These are phyloP conservation scores for Sphecodes monilicornis DNA, from an alignment of 2,888 invertebrate genomes.

Conservation along the genomic window DNA sequence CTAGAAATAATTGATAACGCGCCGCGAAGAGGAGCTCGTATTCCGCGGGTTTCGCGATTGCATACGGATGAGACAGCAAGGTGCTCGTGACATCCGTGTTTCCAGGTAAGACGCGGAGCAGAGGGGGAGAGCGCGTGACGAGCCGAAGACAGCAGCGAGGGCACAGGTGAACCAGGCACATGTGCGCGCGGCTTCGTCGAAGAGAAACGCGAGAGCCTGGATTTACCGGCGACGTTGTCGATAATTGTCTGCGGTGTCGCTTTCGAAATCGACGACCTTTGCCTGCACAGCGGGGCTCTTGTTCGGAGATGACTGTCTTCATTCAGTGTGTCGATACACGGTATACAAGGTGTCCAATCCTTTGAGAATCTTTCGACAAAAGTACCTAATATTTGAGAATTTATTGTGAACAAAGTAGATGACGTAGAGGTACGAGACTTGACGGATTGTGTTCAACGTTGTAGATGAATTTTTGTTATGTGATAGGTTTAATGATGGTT, in stretches of 20 bases:
- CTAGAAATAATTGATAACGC: conserved; percentile 14
- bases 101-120: not conserved
- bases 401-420: not conserved
- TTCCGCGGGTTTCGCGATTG: not conserved
- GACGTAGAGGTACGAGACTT: too few species aligned
- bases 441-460: too few species aligned
- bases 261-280: conserved; percentile 42
- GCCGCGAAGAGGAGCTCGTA: not conserved
- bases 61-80: conserved; percentile 3
- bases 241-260: conserved; percentile 19
- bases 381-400: not conserved
- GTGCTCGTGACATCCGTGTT: not conserved
- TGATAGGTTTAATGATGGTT: too few species aligned
- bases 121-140: not conserved
- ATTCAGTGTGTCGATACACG: not conserved
- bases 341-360: not conserved
- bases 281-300: not conserved
- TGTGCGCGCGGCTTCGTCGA: not conserved
- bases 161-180: conserved; percentile 25
- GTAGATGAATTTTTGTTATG: too few species aligned
- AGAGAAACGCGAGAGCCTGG: conserved; percentile 9
- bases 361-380: not conserved
- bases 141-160: conserved; percentile 8
- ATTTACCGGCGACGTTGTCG: conserved; percentile 36
- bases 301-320: not conserved